phyloP scores from a whole-genome alignment of 2,888 invertebrate genomes.

The Philonicus albiceps region DNA sequence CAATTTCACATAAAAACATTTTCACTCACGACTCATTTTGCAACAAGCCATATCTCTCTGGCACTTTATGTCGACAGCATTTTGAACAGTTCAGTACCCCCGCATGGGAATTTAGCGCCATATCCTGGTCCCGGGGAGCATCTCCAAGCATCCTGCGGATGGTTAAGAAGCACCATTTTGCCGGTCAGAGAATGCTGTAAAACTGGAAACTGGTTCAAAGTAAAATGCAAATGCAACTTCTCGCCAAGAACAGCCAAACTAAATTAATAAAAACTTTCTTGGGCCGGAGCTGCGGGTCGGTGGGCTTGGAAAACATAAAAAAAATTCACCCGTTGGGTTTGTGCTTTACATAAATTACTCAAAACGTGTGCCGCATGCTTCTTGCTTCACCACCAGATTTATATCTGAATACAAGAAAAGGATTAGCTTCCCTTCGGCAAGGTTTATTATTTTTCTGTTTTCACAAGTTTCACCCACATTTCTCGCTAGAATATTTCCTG shows the following conservation, averaged over 20 bases:
- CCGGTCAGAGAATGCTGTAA: background rate
- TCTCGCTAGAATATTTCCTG: background rate
- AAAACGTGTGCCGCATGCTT: slow-evolving; percentile 10
- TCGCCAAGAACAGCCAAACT: slow-evolving; percentile 19
- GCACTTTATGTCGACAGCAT: slow-evolving; percentile 21
- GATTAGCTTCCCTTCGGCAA: background rate
- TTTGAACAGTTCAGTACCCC: slow-evolving; percentile 7
- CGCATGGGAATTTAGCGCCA: too few relatives aligned
- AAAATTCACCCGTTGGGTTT: background rate
- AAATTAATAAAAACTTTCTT: slow-evolving; percentile 33
- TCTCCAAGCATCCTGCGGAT: background rate
- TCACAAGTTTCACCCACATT: background rate
- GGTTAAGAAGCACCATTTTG: background rate
- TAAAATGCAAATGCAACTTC: slow-evolving; percentile 33
- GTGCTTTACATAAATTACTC: slow-evolving; percentile 30
- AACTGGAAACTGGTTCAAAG: slow-evolving; percentile 24
- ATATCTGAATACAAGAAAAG: slow-evolving; percentile 4
- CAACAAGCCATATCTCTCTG: background rate
- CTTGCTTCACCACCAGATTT: background rate
- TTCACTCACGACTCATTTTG: slow-evolving; percentile 31
- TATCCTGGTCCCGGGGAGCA: background rate
- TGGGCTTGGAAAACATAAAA: too few relatives aligned
- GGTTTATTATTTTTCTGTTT: slow-evolving; percentile 6
- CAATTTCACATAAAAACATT: slow-evolving; percentile 39
- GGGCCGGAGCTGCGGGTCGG: background rate